Base-by-base conservation (phyloP, 2,888 invertebrate genomes). In the Drosophila atripex region DNA sequence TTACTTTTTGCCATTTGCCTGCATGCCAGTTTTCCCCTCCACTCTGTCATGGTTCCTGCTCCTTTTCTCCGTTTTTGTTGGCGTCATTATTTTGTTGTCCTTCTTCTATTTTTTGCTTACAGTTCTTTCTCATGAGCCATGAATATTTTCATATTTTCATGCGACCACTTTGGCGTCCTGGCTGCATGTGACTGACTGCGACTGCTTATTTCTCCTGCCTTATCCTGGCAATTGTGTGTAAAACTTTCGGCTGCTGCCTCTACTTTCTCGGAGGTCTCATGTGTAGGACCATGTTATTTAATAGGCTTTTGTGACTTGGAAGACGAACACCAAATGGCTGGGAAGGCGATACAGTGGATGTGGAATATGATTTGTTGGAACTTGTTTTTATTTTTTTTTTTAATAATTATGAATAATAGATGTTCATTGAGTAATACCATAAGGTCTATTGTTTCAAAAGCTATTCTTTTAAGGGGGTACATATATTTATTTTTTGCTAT, bases 131-230 rank as follows among this genome's bases (percentile, higher is more conserved):
- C 54, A 45, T 52, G 21, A 49, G 72, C 52, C 66, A 82, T 82
- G 85, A 84, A 82, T 86, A 86, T 84, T 86, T 80, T 76, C 80
- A 85, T 85, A 82, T 86, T 85, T 86, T 61, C 80, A 74, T 64
- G 60, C 54, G 69, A 54, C 68, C 68, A 54, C 54, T 65, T 65
- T 14, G 46, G 45, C 18, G 28, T 64, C 9, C 60, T 45, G 52
- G 59, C 64, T 65, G 83, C 79, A 70, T 57, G 43, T 56, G 56
- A 53, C 56, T 77, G 70, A 57, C 50, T 78, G 73, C 58, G 45
- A 51, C 59, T 65, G 32, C 50, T 66, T 53, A 41, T 53, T 54
- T 49, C 53, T 41, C 16, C 39, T 53, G 30, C 73, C 52, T 76
- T 80, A 84, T 78, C 72, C 79, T 76, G 86, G 74, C 78, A 82